Base-by-base conservation (phyloP, 1,140 invertebrate genomes). In the Drosophila arizonae region DNA sequence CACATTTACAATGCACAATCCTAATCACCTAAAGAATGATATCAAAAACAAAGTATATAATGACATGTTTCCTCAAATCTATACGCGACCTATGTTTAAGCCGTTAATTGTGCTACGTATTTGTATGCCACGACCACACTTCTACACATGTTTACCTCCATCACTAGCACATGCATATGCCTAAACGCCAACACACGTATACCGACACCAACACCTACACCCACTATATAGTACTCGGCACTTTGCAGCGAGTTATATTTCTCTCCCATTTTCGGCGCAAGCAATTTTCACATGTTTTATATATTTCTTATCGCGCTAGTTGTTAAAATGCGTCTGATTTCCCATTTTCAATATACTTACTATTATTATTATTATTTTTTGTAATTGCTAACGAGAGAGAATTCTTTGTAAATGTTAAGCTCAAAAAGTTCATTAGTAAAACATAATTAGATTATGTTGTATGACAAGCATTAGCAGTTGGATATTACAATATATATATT, bases 361-460 rank as follows among this genome's bases (percentile, higher is more conserved):
- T 55, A 54, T 71, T 65, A 76, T 52, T 60, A 61, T 76, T 72
- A 81, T 81, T 80, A 65, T 76, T 74, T 69, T 70, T 74, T 71
- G 60, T 75, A 64, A 65, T 65, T 58, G 66, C 66, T 63, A 73
- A 50, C 54, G 68, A 71, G 60, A 84, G 76, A 84, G 64, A 84
- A 79, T 79, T 86, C 67, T 76, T 79, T 87, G 82, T 88, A 88
- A 88, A 84, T 88, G 80, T 88, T 88, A 88, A 88, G 84, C 84
- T 88, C 84, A 88, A 88, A 87, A 84, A 81, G 80, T 88, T 88
- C 77, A 88, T 85, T 77, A 79, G 72, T 67, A 64, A 75, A 65
- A 62, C 84, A 88, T 87, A 88, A 86, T 86, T 86, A 87, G 82
- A 86, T 86, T 86, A 86, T 86, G 82, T 86, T 86, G 79, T 76